Evolutionary conservation across 2,113 vertebrate genomes (phyloP).

Genomic region (Procavia capensis): DNA sequence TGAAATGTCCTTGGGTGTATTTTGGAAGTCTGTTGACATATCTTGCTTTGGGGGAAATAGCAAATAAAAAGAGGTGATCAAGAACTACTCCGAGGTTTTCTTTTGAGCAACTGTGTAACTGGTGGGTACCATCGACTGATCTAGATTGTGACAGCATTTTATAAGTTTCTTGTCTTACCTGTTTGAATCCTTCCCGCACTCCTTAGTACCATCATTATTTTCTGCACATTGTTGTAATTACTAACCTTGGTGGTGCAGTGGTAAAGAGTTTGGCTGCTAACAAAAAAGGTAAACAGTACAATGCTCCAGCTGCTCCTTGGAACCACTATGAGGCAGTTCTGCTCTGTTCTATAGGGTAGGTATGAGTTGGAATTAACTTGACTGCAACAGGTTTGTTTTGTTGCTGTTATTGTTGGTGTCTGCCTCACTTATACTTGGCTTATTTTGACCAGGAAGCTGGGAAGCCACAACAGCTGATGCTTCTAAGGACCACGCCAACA

Average conservation of each 20-base stretch:
- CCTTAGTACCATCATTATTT: not conserved
- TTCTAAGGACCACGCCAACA: not conserved
- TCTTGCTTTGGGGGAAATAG: not conserved
- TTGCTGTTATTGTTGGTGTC: too few species aligned
- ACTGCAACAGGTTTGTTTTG: too few species aligned
- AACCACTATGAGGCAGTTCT: too few species aligned
- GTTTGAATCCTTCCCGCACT: not conserved
- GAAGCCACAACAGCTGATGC: not conserved
- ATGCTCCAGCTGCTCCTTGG: too few species aligned
- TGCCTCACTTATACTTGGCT: not conserved
- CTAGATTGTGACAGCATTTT: not conserved
- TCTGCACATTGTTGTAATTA: not conserved
- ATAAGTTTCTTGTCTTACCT: not conserved
- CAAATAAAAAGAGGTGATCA: not conserved
- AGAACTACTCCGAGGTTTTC: not conserved
- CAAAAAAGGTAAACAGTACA: too few species aligned
- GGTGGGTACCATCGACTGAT: not conserved
- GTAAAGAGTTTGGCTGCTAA: too few species aligned
- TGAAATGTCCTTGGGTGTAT: not conserved
- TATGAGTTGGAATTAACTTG: too few species aligned
- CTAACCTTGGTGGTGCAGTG: not conserved
- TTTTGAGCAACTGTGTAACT: not conserved
- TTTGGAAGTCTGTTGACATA: constrained; percentile 17
- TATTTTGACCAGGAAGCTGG: not conserved
- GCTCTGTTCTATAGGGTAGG: too few species aligned